Percentiles rank a stretch among this genome's conserved stretches.
These are phyloP conservation scores for Drosophila nasuta DNA, from an alignment of 1,140 invertebrate genomes.

Conservation along the genomic window DNA sequence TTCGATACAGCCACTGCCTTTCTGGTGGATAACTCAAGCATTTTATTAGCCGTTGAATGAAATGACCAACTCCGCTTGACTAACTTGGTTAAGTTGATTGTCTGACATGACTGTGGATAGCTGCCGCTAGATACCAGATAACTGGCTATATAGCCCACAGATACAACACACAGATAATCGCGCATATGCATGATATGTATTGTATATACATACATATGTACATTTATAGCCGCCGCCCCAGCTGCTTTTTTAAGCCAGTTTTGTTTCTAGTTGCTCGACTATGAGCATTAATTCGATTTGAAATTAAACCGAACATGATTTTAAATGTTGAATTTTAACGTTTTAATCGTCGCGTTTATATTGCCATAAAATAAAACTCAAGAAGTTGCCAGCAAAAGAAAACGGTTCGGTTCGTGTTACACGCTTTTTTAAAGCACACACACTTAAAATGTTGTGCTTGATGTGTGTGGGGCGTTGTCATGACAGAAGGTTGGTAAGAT, in stretches of 20 bases:
- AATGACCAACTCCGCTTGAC: slow-evolving; percentile 81
- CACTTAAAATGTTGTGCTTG: slow-evolving; percentile 27
- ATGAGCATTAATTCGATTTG: slow-evolving; percentile 67
- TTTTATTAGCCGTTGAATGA: slow-evolving; percentile 82
- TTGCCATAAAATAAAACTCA: slow-evolving; percentile 75
- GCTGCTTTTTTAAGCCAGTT: slow-evolving; percentile 49
- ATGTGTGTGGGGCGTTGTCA: slow-evolving; percentile 21
- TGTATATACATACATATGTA: slow-evolving; percentile 22
- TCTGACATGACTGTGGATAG: slow-evolving; percentile 79
- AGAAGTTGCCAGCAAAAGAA: slow-evolving; percentile 54
- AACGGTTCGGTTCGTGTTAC: slow-evolving; percentile 75
- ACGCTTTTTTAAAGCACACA: slow-evolving; percentile 58
- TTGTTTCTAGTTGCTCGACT: slow-evolving; percentile 37
- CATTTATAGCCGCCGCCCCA: slow-evolving; percentile 53
- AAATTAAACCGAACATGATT: slow-evolving; percentile 82
- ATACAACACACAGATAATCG: slow-evolving; percentile 27
- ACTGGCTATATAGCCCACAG: slow-evolving; percentile 27
- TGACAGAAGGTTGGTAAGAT: slow-evolving; percentile 20
- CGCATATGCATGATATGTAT: slow-evolving; percentile 17
- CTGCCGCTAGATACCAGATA: slow-evolving; percentile 52
- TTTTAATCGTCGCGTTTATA: slow-evolving; percentile 82
- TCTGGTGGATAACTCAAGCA: slow-evolving; percentile 79
- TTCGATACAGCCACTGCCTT: slow-evolving; percentile 33
- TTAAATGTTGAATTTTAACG: slow-evolving; percentile 82
- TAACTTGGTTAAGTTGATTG: slow-evolving; percentile 83